Base-by-base conservation (phyloP, 2,888 invertebrate species). In the Isoperla grammatica region DNA sequence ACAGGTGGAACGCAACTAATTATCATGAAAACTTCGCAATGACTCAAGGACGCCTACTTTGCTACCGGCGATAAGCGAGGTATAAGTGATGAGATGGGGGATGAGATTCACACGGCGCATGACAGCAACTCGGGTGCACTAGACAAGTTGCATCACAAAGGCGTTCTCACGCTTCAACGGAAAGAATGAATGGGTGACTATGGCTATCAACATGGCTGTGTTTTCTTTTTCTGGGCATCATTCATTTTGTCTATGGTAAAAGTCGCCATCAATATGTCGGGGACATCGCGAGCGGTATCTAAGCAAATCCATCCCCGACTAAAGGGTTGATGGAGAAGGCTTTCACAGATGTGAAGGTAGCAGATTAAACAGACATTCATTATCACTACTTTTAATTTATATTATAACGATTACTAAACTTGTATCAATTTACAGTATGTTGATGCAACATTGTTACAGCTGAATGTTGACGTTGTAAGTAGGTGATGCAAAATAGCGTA, bases 251-350 rank as follows among this genome's bases (percentile, higher is more conserved):
- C 29, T 29, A 29, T 17, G 37, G 20, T 12, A 53, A 53, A 45
- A 13, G 45, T 39, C 37, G 29, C 37, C 53, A 53, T 53, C 37
- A 53, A 53, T 53, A 29, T 45, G 45, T 17, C 11, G 19, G 19
- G 17, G 45, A 3, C 17, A n/a, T n/a, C n/a, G n/a, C 2, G 19
- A 45, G 45, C 17, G 45, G 45, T 45, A 45, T 45, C 45, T 17
- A 45, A 45, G 15, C 17, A 45, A 19, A 45, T 45, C 45, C 53
- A 53, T 13, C 53, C 53, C 53, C 20, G 11, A 37, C 3, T 53
- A 39, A 53, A 53, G 53, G 53, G 53, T 39, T 53, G 53, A 53
- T 53, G 53, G 53, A 19, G 37, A 37, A 20, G 19, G 29, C 29
- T 29, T 8, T 29, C 29, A 29, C 8, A 8, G 29, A 29, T 29